Conservation (phyloP, 2,888 invertebrate genomes). For the Thecophora atra region DNA sequence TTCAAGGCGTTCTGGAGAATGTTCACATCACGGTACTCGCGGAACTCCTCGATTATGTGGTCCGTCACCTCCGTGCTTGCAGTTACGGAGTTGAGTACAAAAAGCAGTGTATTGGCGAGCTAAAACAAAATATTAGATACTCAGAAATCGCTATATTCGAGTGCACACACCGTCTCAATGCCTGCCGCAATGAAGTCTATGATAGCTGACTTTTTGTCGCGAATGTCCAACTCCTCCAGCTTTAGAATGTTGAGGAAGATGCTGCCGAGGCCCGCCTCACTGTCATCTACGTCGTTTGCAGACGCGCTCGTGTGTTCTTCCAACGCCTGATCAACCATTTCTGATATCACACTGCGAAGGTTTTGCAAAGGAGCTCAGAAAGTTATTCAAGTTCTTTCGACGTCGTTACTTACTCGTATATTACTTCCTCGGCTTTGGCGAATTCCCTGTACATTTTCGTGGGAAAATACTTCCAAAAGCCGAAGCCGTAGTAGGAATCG, state of each 20-base stretch:
- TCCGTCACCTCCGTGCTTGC: slow-evolving; percentile 74
- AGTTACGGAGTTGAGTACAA: slow-evolving; percentile 79
- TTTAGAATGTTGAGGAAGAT: slow-evolving; percentile 80
- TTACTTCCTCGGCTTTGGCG: slow-evolving; percentile 78
- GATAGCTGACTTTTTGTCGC: slow-evolving; percentile 85
- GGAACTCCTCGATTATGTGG: slow-evolving; percentile 74
- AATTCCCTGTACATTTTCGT: slow-evolving; percentile 78
- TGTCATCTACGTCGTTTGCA: slow-evolving; percentile 65
- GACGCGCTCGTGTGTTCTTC: slow-evolving; percentile 69
- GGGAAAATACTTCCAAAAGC: slow-evolving; percentile 82
- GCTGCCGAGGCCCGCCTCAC: slow-evolving; percentile 72
- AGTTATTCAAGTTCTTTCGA: background rate
- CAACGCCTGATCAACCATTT: slow-evolving; percentile 77
- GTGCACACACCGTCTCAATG: slow-evolving; percentile 77
- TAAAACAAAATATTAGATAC: slow-evolving; percentile 59
- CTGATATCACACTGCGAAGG: slow-evolving; percentile 75
- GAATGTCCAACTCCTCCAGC: slow-evolving; percentile 76
- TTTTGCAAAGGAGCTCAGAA: background rate
- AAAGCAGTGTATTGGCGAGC: slow-evolving; percentile 83
- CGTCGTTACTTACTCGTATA: slow-evolving; percentile 76
- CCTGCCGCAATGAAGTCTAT: slow-evolving; percentile 89
- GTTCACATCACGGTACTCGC: slow-evolving; percentile 68
- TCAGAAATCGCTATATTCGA: background rate
- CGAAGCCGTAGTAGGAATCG: slow-evolving; percentile 81
- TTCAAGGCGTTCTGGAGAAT: slow-evolving; percentile 71